Base-by-base conservation (phyloP, 92 coral and sea anemone genomes). In the Porites divaricata region DNA sequence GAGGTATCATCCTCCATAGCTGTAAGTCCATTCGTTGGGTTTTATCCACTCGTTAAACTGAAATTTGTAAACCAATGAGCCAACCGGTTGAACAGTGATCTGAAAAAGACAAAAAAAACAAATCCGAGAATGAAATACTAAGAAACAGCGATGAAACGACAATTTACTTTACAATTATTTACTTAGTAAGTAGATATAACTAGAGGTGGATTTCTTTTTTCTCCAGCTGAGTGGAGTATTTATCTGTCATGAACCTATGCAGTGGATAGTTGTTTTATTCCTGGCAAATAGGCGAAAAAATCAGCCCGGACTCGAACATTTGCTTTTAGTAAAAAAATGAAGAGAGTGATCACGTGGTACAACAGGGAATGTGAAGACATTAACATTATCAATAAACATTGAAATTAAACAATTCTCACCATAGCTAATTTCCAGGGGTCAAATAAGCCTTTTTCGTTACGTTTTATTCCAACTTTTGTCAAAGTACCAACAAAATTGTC, bases 391-490 rank as follows among this genome's bases (percentile, higher is more conserved):
- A 35, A 35, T 35, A n/a, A 14, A n/a, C 5, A 45, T 45, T 12
- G 21, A 11, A 4, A 13, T 1, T 1, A 35, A 35, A 49, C 11
- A 20, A 8, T n/a, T 14, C 54, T 64, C 67, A 79, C 84, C 75
- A 6, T 0, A 2, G 9, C 84, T 53, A 79, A 3, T 65, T 79
- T 79, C 84, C 84, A 79, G 58, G 25, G 65, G 75, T 79, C 84
- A 15, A 52, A 79, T 19, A 67, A 1, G 16, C 84, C 73, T 28
- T 79, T 53, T 11, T 66, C 65, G 54, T 79, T 79, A 11, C 84
- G 74, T 41, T 51, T 79, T 35, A 79, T 79, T 22, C 84, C 84
- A 21, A 79, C 53, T 79, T 79, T 79, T 54, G 66, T 53, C 74
- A 79, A 56, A 49, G 75, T n/a, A 17, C 84, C 84, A 79, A 79